These are phyloP conservation scores for Lysandra coridon DNA, from an alignment of 2,888 invertebrate species.

Conservation along the genomic window DNA sequence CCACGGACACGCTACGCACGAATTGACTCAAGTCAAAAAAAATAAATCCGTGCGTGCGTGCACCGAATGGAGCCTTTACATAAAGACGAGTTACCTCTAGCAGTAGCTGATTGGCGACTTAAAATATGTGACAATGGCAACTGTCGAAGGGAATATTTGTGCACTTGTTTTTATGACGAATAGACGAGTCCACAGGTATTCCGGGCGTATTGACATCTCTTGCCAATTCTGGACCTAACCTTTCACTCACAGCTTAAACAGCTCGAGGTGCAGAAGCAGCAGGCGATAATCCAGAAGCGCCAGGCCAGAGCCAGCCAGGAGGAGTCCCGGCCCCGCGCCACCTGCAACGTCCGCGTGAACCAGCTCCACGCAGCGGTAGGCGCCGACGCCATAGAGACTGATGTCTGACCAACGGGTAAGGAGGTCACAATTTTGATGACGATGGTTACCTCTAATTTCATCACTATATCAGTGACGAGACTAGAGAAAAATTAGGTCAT, in stretches of 20 bases:
- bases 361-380: conserved; percentile 85
- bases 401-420: conserved; percentile 96
- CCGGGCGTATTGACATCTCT: too few relatives aligned
- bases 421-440: not conserved
- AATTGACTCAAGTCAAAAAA: too few relatives aligned
- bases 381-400: conserved; percentile 94
- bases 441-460: not conserved
- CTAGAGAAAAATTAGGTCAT: too few relatives aligned
- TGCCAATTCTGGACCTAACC: not conserved
- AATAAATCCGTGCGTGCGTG: too few relatives aligned
- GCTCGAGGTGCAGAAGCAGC: conserved; percentile 60
- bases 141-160: not conserved
- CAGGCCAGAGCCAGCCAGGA: conserved; percentile 40
- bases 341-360: conserved; percentile 73
- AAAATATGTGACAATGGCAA: not conserved
- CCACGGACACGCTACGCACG: too few relatives aligned
- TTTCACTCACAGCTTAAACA: conserved; percentile 56
- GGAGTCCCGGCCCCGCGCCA: conserved; percentile 47
- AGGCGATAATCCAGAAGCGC: conserved; percentile 49
- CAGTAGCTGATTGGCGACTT: too few relatives aligned
- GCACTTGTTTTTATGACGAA: too few relatives aligned
- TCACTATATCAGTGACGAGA: too few relatives aligned
- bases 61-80: too few relatives aligned
- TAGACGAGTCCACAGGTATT: too few relatives aligned
- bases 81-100: not conserved